phyloP scores from a whole-genome alignment of 2,113 vertebrate genomes.

The Poicephalus gulielmi region DNA sequence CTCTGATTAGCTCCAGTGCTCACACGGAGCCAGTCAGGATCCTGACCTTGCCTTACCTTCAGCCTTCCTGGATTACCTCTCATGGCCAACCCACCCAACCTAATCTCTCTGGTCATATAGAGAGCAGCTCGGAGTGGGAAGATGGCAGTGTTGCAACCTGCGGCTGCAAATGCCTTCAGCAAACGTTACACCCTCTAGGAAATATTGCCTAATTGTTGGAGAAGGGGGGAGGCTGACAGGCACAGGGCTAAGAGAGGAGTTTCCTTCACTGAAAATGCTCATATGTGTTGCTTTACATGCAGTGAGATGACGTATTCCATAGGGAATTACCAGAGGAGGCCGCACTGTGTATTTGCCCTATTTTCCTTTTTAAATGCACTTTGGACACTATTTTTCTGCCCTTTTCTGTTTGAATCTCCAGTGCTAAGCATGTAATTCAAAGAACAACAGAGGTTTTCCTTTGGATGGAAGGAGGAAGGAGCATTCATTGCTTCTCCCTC shows the following conservation, averaged over 20 bases:
- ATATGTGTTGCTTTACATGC: rapidly evolving
- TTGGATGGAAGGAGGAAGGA: not conserved
- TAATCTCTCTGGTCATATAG: not conserved
- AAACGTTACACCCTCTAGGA: constrained; percentile 24
- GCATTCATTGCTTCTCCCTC: not conserved
- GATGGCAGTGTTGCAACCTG: not conserved
- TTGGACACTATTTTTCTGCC: rapidly evolving
- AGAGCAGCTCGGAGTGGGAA: not conserved
- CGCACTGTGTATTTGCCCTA: rapidly evolving
- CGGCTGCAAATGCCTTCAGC: not conserved
- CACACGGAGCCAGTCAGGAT: not conserved
- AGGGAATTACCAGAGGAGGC: not conserved
- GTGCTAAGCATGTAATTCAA: not conserved
- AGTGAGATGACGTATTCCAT: rapidly evolving
- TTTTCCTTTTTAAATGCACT: not conserved
- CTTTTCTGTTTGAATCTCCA: not conserved
- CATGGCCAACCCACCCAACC: not conserved
- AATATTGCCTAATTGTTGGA: not conserved
- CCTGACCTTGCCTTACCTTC: not conserved
- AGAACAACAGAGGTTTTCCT: not conserved
- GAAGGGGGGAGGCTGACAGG: not conserved
- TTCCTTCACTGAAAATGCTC: rapidly evolving
- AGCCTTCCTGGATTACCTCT: not conserved
- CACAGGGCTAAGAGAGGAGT: not conserved
- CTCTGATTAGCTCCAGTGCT: not conserved